Conservation (phyloP, 2,113 vertebrate genomes). For the Urocynchramus pylzowi region DNA sequence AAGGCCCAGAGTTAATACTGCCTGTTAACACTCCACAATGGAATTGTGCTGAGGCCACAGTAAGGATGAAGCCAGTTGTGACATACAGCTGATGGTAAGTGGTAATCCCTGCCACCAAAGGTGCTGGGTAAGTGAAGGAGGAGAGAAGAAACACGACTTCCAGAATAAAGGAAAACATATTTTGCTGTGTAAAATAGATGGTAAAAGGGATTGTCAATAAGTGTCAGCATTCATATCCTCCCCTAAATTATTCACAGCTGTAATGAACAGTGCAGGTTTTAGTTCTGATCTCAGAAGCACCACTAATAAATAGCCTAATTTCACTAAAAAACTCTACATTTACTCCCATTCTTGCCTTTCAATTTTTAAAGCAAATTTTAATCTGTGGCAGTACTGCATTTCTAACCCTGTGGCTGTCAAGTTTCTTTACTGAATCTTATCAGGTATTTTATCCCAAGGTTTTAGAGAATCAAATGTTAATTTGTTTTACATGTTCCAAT, state of each 20-base stretch:
- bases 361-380: not conserved
- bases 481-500: conserved; percentile 7
- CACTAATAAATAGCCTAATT: not conserved
- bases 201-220: not conserved
- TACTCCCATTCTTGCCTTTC: not conserved
- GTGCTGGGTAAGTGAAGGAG: no score
- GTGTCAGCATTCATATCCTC: not conserved
- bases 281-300: not conserved
- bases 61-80: not conserved
- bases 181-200: not conserved
- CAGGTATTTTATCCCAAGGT: not conserved
- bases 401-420: not conserved
- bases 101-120: not conserved
- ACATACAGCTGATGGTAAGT: not conserved
- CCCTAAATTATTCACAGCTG: not conserved
- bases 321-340: not conserved
- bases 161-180: not conserved
- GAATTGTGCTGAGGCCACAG: not conserved
- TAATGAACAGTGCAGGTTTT: not conserved
- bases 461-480: conserved; percentile 1
- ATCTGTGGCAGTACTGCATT: not conserved
- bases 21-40: not conserved
- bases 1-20: not conserved
- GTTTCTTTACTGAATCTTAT: not conserved
- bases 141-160: not conserved